Percentiles rank a stretch among this genome's conserved stretches.
Evolutionary conservation across 2,888 invertebrate species (phyloP).

Genomic region (Leptarthrus brevirostris): DNA sequence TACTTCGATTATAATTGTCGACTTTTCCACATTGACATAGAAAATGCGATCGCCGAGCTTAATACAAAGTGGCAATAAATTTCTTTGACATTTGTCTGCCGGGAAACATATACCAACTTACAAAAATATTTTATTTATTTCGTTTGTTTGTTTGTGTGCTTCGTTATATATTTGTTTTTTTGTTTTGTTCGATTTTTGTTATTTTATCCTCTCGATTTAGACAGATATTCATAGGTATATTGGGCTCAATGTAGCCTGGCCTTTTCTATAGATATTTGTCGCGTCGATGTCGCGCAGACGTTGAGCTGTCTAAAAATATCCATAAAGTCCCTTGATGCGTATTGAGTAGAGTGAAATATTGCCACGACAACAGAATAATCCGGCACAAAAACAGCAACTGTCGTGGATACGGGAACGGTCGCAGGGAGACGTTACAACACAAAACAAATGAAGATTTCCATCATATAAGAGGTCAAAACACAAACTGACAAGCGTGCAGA

Average conservation of each 20-base stretch:
- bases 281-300: slow-evolving; percentile 44
- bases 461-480: slow-evolving; percentile 16
- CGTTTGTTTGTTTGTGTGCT: slow-evolving; percentile 13
- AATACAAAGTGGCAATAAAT: slow-evolving; percentile 50
- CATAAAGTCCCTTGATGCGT: slow-evolving; percentile 48
- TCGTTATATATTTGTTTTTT: too few relatives aligned
- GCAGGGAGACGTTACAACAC: not conserved
- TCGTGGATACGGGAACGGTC: not conserved
- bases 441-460: not conserved
- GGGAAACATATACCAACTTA: slow-evolving; percentile 34
- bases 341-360: slow-evolving; percentile 48
- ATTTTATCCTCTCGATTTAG: slow-evolving; percentile 48
- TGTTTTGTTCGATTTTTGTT: slow-evolving; percentile 44
- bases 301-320: slow-evolving; percentile 48
- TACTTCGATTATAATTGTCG: slow-evolving; percentile 45
- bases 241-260: slow-evolving; percentile 35
- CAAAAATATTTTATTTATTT: slow-evolving; percentile 42
- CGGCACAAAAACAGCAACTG: slow-evolving; percentile 31
- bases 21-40: slow-evolving; percentile 44
- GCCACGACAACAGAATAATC: slow-evolving; percentile 39
- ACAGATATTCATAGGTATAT: slow-evolving; percentile 49
- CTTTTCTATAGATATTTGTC: slow-evolving; percentile 27
- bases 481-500: not conserved
- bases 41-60: slow-evolving; percentile 40
- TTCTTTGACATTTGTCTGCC: slow-evolving; percentile 45